Evolutionary conservation across 2,113 vertebrate species (phyloP), one percentile per base, ranked within the genome.

Genomic region (Tragelaphus strepsiceros): DNA sequence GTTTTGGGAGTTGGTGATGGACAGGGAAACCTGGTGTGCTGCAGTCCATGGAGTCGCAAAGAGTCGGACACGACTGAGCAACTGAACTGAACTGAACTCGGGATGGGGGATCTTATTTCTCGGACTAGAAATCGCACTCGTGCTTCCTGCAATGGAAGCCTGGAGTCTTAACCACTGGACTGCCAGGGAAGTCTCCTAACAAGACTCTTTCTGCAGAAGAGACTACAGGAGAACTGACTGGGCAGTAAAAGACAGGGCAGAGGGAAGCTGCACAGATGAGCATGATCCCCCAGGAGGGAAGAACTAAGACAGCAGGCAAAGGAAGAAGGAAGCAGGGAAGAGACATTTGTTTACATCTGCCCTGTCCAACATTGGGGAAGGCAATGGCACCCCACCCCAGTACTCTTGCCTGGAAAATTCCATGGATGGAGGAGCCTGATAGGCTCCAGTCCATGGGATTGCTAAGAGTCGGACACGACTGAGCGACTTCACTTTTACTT

Each of bases 61-160:
- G n/a, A 71, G n/a, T 39, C 1, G 0, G 67, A 71, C 67, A 39
- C 35, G 11, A 12, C 17, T 71, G n/a, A 71, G n/a, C 19, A 11
- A 71, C n/a, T 71, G 5, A 71, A 71, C 67, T 71, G n/a, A 71
- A 71, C n/a, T 71, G n/a, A 39, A 15, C 22, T 7, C 22, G 0
- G 71, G 12, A 77, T 26, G 6, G 2, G 39, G 71, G n/a, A 77
- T 77, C 6, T 77, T 43, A 77, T 39, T 43, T 43, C 39, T 26
- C 39, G 0, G 39, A 77, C 39, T 39, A 0, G 12, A 77, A 24
- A 77, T 77, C 0, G 1, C 43, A 26, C 35, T 12, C 1, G 6
- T 77, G 71, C 39, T 39, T 77, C 39, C 71, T 26, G 39, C 71
- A 43, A 24, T 43, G 22, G 39, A 77, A 77, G 71, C 24, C 6